Evolutionary conservation across 2,888 invertebrate genomes (phyloP).

Genomic region (Atherix ibis): DNA sequence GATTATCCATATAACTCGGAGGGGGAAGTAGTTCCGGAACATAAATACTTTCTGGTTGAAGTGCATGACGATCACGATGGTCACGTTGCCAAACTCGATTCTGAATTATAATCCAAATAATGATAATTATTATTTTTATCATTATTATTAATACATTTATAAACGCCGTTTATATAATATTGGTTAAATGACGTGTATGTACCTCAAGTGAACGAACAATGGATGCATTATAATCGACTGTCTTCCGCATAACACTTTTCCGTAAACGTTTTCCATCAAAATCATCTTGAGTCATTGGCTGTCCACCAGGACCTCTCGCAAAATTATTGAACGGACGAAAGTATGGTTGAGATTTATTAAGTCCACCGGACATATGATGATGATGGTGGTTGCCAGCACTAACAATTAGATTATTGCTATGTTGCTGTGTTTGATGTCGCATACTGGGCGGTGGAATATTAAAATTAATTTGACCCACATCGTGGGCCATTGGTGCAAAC

Average conservation of each 20-base stretch:
- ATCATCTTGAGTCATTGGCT: constrained; percentile 63
- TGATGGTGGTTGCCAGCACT: constrained; percentile 17
- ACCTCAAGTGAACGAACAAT: constrained; percentile 86
- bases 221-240: constrained; percentile 94
- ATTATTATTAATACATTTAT: too few species aligned
- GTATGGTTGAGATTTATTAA: constrained; percentile 26
- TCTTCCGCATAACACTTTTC: constrained; percentile 94
- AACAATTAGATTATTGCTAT: constrained; percentile 8
- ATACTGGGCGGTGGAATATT: constrained; percentile 21
- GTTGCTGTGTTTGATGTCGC: constrained; percentile 8
- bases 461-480: constrained; percentile 21
- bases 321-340: constrained; percentile 31
- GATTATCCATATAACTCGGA: constrained; percentile 83
- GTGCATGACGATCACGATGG: constrained; percentile 67
- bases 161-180: too few species aligned
- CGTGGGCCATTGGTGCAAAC: constrained; percentile 20
- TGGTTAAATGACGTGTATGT: too few species aligned
- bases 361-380: constrained; percentile 24
- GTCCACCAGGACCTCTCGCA: constrained; percentile 34
- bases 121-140: constrained; percentile 1
- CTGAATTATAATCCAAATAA: constrained; percentile 33
- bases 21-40: constrained; percentile 88
- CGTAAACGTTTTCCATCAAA: constrained; percentile 91
- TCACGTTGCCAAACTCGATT: constrained; percentile 92
- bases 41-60: constrained; percentile 93